Conservation (phyloP, 2,113 vertebrate species). For the Sardina pilchardus region DNA sequence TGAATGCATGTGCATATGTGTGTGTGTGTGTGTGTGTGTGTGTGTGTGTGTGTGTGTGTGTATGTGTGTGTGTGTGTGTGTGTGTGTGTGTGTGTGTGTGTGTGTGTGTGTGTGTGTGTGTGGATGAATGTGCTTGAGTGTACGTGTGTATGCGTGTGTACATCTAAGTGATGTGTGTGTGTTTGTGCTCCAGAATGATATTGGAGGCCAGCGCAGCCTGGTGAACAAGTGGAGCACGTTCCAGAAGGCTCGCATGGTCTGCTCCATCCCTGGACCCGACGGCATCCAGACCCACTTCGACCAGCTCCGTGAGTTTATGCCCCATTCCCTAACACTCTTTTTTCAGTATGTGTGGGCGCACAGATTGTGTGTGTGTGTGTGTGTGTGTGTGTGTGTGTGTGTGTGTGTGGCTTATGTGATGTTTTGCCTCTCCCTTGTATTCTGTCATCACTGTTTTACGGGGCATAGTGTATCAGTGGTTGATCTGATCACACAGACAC, state of each 20-base stretch:
- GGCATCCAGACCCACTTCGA: constrained; percentile 80
- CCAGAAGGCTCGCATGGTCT: constrained; percentile 78
- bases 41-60: constrained; percentile 23
- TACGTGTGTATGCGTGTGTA: not conserved
- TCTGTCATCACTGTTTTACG: constrained; percentile 24
- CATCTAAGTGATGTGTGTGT: not conserved
- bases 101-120: not conserved
- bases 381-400: constrained; percentile 21
- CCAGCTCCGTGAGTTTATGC: constrained; percentile 76
- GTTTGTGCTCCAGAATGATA: constrained; percentile 72
- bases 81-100: constrained; percentile 11
- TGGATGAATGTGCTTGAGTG: not conserved
- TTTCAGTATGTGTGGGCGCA: constrained; percentile 4
- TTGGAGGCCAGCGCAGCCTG: constrained; percentile 78
- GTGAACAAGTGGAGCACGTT: constrained; percentile 83
- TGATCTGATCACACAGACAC: constrained; percentile 34
- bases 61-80: constrained; percentile 2
- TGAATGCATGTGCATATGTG: constrained; percentile 34
- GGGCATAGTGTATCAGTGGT: constrained; percentile 38
- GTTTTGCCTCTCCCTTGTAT: not conserved
- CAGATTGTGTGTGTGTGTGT: constrained; percentile 32
- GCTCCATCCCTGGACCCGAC: constrained; percentile 76
- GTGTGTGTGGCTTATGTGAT: constrained; percentile 16
- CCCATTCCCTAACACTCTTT: not conserved
- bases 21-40: not conserved